A percentile compares a stretch with the other conserved stretches of the same genome.
These are phyloP conservation scores for Nothocercus nigrocapillus DNA, from an alignment of 2,113 vertebrate genomes.

Conservation along the genomic window DNA sequence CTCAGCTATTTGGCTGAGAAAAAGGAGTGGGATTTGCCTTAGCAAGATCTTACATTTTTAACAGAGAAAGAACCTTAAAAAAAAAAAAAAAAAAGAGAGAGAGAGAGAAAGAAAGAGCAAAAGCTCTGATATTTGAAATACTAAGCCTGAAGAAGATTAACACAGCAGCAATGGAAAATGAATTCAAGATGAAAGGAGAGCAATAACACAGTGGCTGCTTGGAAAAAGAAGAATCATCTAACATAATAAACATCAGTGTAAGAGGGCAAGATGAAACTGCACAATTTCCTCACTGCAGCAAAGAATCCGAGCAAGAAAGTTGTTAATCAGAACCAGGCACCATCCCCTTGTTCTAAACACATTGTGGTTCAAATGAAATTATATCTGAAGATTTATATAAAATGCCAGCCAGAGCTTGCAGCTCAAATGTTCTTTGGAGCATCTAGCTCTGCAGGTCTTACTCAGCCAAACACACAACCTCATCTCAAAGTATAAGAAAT, in stretches of 20 bases:
- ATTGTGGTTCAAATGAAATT: conserved; percentile 44
- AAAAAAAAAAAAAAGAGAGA: not conserved
- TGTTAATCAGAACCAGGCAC: conserved; percentile 43
- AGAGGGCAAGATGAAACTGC: conserved; percentile 29
- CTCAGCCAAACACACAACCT: not conserved
- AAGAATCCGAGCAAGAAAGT: conserved; percentile 8
- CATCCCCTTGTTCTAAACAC: conserved; percentile 34
- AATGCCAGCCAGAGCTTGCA: not conserved
- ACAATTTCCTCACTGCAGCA: conserved; percentile 23
- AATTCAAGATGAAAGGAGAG: not conserved
- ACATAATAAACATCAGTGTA: conserved; percentile 32
- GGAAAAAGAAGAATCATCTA: not conserved
- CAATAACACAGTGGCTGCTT: not conserved
- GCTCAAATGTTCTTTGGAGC: not conserved
- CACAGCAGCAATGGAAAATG: not conserved
- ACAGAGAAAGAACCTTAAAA: not conserved
- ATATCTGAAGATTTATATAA: conserved; percentile 1
- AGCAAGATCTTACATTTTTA: not conserved
- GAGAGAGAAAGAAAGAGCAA: not conserved
- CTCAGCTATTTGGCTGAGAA: not conserved
- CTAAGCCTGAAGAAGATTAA: not conserved
- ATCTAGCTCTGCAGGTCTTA: not conserved
- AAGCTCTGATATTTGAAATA: not conserved
- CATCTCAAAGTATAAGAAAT: not conserved
- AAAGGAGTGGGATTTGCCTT: not conserved